A percentile compares a stretch with the other conserved stretches of the same genome.
These are phyloP conservation scores for Trachemys scripta DNA, from an alignment of 2,113 vertebrate species.

Conservation along the genomic window DNA sequence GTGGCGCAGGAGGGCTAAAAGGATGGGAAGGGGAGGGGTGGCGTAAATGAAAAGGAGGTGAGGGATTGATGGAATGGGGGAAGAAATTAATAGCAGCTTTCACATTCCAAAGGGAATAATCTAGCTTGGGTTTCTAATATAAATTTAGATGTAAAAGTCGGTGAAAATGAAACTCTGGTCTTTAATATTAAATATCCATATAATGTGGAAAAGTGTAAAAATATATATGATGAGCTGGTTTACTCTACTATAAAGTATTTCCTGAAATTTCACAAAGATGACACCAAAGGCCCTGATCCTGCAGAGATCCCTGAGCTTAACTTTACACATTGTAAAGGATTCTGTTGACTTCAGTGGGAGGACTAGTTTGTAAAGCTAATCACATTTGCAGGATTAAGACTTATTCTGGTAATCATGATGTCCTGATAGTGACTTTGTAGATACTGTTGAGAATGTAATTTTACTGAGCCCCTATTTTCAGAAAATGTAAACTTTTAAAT, in stretches of 20 bases:
- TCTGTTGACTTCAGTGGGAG: background rate
- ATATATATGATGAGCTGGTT: background rate
- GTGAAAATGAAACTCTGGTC: background rate
- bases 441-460: conserved; percentile 2
- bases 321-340: background rate
- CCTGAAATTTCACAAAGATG: background rate
- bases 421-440: background rate
- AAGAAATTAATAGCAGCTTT: rapidly evolving
- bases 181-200: background rate
- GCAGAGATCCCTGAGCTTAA: background rate
- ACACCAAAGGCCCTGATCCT: background rate
- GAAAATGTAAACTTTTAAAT: background rate
- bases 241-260: background rate
- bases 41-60: background rate
- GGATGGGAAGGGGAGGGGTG: background rate
- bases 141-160: background rate
- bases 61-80: background rate
- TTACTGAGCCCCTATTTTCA: background rate
- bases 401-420: background rate
- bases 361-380: background rate
- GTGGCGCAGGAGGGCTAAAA: background rate
- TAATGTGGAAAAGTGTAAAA: background rate
- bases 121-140: background rate
- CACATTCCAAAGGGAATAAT: background rate
- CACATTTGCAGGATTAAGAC: background rate